Conservation (phyloP, 2,888 invertebrate species). For the Steinernema carpocapsae region DNA sequence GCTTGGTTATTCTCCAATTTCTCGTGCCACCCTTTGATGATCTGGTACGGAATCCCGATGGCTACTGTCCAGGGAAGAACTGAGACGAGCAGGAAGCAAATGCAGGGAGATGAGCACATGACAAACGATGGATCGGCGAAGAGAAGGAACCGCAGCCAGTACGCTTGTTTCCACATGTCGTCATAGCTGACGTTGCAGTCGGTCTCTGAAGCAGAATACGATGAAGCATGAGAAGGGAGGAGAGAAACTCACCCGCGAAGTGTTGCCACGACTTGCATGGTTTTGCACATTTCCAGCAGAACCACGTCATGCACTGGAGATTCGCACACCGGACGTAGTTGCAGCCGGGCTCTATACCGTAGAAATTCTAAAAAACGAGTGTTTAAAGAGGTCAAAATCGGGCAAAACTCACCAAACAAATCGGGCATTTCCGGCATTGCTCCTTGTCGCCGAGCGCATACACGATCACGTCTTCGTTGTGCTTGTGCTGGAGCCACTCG, state of each 20-base stretch:
- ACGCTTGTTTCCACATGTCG: slow-evolving; percentile 37
- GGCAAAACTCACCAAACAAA: slow-evolving; percentile 35
- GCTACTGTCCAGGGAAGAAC: slow-evolving; percentile 5
- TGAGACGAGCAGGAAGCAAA: slow-evolving; percentile 8
- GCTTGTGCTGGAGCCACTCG: slow-evolving; percentile 36
- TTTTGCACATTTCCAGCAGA: slow-evolving; percentile 39
- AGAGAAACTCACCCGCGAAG: slow-evolving; percentile 36
- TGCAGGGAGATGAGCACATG: slow-evolving; percentile 19
- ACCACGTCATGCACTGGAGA: slow-evolving; percentile 35
- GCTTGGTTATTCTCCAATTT: not conserved
- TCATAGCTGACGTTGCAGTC: slow-evolving; percentile 37
- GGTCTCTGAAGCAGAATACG: slow-evolving; percentile 37
- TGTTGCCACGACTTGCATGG: slow-evolving; percentile 40
- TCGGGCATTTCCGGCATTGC: slow-evolving; percentile 34
- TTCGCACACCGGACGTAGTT: slow-evolving; percentile 46
- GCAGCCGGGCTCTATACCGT: slow-evolving; percentile 42
- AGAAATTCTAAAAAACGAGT: slow-evolving; percentile 44
- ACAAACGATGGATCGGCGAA: slow-evolving; percentile 22
- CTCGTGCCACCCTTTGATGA: slow-evolving; percentile 4
- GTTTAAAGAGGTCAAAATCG: not conserved
- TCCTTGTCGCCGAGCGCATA: slow-evolving; percentile 37
- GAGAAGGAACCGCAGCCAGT: slow-evolving; percentile 37
- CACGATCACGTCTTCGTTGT: slow-evolving; percentile 37
- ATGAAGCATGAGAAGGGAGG: not conserved
- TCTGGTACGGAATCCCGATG: slow-evolving; percentile 24